phyloP scores from a whole-genome alignment of 92 coral and sea anemone genomes.

The Epizoanthus ramosus region DNA sequence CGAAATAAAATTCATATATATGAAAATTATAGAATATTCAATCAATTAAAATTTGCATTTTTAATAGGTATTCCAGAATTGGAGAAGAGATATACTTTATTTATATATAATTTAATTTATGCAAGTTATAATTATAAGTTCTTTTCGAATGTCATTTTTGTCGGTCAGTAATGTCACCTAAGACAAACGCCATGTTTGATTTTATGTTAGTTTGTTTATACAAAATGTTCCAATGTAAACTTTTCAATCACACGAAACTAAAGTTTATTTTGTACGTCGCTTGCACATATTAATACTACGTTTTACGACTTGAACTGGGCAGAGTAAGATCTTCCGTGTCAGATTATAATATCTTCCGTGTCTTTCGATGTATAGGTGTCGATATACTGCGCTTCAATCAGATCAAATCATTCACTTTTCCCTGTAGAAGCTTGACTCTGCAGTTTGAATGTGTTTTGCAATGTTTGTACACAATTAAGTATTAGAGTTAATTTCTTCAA shows the following conservation, averaged over 20 bases:
- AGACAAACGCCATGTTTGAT: conserved; percentile 5
- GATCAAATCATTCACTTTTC: too few species aligned
- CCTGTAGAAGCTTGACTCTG: too few species aligned
- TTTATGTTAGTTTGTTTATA: conserved; percentile 8
- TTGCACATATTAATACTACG: neutral
- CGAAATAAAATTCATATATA: too few species aligned
- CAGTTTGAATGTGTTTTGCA: neutral
- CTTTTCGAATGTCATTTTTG: neutral
- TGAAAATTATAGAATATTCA: too few species aligned
- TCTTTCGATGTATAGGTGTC: neutral
- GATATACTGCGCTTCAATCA: too few species aligned
- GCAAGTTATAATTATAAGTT: neutral
- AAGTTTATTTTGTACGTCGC: neutral
- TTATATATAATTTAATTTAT: neutral
- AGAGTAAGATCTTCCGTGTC: neutral
- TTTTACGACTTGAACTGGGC: neutral
- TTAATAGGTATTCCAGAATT: too few species aligned
- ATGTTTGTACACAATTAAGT: neutral
- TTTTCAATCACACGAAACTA: neutral
- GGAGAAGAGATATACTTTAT: too few species aligned
- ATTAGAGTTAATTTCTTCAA: neutral
- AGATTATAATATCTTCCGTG: neutral
- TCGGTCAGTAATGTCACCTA: neutral
- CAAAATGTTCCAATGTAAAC: conserved; percentile 17
- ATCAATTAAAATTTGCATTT: too few species aligned